A percentile compares a stretch with the other conserved stretches of the same genome.
phyloP scores from a whole-genome alignment of 2,888 invertebrate genomes.

The Candidula unifasciata region DNA sequence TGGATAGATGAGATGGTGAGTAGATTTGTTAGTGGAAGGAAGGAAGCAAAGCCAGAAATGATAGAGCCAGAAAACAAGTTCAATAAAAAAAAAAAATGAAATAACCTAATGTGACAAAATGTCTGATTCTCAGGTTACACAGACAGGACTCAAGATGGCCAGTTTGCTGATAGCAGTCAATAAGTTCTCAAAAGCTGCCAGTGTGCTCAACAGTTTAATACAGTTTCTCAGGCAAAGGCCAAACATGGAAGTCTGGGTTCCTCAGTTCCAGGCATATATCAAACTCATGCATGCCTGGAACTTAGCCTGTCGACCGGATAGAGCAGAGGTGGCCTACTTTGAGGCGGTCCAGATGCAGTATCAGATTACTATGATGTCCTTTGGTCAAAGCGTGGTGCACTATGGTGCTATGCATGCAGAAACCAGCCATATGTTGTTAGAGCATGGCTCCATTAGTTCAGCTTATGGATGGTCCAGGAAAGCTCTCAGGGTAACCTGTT shows the following conservation, averaged over 20 bases:
- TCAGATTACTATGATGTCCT: conserved; percentile 73
- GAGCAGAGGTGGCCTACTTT: conserved; percentile 66
- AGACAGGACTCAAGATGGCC: conserved; percentile 65
- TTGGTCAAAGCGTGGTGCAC: conserved; percentile 70
- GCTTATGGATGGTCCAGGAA: conserved; percentile 69
- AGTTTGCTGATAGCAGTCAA: conserved; percentile 69
- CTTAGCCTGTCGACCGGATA: conserved; percentile 65
- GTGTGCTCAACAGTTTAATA: conserved; percentile 62
- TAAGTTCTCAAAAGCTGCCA: conserved; percentile 64
- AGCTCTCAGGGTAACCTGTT: conserved; percentile 66
- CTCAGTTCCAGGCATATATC: conserved; percentile 63
- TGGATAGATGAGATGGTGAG: no score
- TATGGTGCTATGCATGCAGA: conserved; percentile 65
- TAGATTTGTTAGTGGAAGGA: no score
- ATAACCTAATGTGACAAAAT: not conserved
- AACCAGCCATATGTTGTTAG: conserved; percentile 66
- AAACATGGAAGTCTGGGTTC: conserved; percentile 68
- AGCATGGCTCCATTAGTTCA: conserved; percentile 69
- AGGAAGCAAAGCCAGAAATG: no score
- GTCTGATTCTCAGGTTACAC: conserved; percentile 57
- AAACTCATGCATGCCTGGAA: conserved; percentile 70
- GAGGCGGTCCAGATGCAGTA: conserved; percentile 66
- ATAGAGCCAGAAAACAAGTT: no score
- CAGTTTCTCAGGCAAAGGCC: conserved; percentile 65
- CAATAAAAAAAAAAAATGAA: not conserved